A percentile compares a stretch with the other conserved stretches of the same genome.
Conservation (phyloP, 2,888 invertebrate genomes). For the Athalia rosae region DNA sequence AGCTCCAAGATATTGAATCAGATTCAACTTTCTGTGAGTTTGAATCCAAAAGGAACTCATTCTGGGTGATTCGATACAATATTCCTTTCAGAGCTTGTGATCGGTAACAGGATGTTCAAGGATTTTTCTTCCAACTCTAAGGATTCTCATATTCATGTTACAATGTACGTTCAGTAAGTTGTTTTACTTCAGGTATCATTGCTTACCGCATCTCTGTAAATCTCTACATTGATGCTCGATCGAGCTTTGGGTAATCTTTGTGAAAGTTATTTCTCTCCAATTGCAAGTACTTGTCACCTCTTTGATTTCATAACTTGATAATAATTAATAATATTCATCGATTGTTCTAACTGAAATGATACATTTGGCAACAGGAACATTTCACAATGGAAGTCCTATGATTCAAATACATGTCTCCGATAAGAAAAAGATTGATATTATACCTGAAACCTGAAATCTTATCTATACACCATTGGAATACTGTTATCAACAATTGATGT, state of each 20-base stretch:
- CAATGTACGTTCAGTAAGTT: too few species aligned
- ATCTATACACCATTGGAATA: constrained; percentile 16
- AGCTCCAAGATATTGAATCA: constrained; percentile 4
- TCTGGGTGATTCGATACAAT: not conserved
- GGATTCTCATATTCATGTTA: too few species aligned
- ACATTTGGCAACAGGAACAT: not conserved
- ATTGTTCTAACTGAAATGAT: constrained; percentile 1
- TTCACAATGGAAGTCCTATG: not conserved
- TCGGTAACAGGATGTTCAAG: too few species aligned
- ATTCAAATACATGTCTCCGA: not conserved
- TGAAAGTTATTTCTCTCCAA: too few species aligned
- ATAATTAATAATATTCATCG: not conserved
- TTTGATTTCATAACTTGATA: not conserved
- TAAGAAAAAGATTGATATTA: not conserved
- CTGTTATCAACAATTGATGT: constrained; percentile 6
- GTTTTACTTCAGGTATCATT: not conserved
- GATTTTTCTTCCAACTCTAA: too few species aligned
- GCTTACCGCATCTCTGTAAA: not conserved
- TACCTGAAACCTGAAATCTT: constrained; percentile 35
- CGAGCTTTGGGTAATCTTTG: too few species aligned
- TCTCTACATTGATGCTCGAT: not conserved
- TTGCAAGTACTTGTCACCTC: too few species aligned
- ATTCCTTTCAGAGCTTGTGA: too few species aligned
- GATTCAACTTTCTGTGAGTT: not conserved
- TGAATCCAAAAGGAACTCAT: not conserved